phyloP scores from a whole-genome alignment of 2,797 vertebrate species.

The Monodelphis domestica region DNA sequence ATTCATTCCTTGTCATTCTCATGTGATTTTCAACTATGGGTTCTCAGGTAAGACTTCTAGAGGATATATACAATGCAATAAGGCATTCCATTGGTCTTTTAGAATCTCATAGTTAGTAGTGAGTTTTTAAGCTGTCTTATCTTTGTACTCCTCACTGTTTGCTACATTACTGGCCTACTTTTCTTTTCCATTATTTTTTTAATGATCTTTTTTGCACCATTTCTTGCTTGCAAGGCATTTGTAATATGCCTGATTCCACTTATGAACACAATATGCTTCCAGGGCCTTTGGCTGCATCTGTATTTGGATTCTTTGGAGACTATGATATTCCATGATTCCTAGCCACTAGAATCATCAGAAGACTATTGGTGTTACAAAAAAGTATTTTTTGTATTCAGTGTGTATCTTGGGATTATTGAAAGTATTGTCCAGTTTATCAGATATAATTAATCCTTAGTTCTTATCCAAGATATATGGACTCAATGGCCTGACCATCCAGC shows the following conservation, averaged over 20 bases:
- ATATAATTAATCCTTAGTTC: neutral
- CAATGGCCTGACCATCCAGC: neutral
- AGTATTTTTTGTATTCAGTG: neutral
- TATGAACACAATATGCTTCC: neutral
- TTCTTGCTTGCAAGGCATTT: neutral
- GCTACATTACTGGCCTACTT: neutral
- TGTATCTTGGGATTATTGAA: neutral
- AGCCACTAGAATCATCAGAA: neutral
- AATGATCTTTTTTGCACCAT: neutral
- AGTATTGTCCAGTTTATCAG: neutral
- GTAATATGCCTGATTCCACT: neutral
- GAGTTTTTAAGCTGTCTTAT: neutral
- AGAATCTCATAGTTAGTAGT: neutral
- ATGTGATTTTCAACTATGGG: neutral
- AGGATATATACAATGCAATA: neutral
- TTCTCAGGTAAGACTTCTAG: neutral
- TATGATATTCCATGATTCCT: neutral
- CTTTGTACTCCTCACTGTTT: neutral
- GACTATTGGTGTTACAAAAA: neutral
- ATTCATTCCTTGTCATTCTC: neutral
- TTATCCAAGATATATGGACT: neutral
- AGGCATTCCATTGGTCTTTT: neutral
- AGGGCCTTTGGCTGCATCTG: neutral
- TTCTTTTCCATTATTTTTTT: neutral
- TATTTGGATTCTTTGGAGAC: neutral